These are phyloP conservation scores for Cyprinodon diabolis DNA, from an alignment of 2,797 vertebrate genomes.

Conservation along the genomic window DNA sequence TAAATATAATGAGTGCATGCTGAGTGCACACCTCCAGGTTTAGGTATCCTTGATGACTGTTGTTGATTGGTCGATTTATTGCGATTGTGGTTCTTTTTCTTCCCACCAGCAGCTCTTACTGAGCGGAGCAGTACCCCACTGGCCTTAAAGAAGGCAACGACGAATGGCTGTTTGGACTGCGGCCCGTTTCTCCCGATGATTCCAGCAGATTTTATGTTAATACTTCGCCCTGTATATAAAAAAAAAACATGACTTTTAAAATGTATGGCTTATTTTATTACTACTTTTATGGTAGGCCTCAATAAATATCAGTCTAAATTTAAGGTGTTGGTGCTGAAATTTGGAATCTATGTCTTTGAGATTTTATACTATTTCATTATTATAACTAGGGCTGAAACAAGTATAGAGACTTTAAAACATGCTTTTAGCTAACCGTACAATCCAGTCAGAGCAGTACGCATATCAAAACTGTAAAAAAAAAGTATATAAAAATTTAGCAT, in stretches of 20 bases:
- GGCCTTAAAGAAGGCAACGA: constrained; percentile 99
- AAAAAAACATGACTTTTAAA: constrained; percentile 21
- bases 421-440: too few relatives aligned
- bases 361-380: neutral
- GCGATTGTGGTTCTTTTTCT: constrained; percentile 93
- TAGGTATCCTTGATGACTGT: constrained; percentile 87
- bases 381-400: too few relatives aligned
- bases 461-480: too few relatives aligned
- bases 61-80: constrained; percentile 91
- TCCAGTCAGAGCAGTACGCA: too few relatives aligned
- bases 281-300: constrained; percentile 13
- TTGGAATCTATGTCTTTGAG: neutral
- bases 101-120: constrained; percentile 90
- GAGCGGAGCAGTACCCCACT: constrained; percentile 97
- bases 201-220: constrained; percentile 96
- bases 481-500: too few relatives aligned
- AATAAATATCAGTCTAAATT: neutral
- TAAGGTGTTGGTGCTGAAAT: neutral
- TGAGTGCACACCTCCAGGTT: constrained; percentile 82
- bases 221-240: constrained; percentile 86
- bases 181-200: constrained; percentile 94
- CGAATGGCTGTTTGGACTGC: constrained; percentile 97
- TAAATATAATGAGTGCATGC: neutral
- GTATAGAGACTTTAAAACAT: too few relatives aligned
- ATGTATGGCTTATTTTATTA: constrained; percentile 6